Conservation (phyloP, 1,140 invertebrate genomes). For the Drosophila teissieri region DNA sequence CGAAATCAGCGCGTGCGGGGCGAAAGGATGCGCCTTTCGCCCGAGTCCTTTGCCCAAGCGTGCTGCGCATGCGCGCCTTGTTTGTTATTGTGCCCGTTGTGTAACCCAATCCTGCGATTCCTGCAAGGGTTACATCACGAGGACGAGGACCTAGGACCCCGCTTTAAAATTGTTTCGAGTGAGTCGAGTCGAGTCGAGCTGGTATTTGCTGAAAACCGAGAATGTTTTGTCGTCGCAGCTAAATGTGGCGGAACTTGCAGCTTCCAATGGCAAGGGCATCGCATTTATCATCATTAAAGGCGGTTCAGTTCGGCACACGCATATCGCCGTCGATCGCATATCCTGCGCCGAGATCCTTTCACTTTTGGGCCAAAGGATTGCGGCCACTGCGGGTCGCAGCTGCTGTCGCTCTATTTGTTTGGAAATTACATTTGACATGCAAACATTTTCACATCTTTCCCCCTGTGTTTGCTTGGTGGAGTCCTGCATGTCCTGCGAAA, state of each 20-base stretch:
- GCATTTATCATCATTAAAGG: slow-evolving; percentile 82
- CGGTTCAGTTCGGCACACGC: slow-evolving; percentile 44
- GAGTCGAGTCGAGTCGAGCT: slow-evolving; percentile 2
- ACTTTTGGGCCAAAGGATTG: slow-evolving; percentile 73
- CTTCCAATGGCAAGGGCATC: slow-evolving; percentile 39
- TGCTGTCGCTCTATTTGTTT: slow-evolving; percentile 68
- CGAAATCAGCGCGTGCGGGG: slow-evolving; percentile 63
- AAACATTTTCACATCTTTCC: slow-evolving; percentile 56
- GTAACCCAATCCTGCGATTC: slow-evolving; percentile 68
- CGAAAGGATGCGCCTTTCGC: slow-evolving; percentile 47
- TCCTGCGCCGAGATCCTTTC: slow-evolving; percentile 55
- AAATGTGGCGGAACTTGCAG: slow-evolving; percentile 77
- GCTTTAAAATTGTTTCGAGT: slow-evolving; percentile 50
- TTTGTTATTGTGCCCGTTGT: slow-evolving; percentile 56
- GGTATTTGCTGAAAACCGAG: slow-evolving; percentile 17
- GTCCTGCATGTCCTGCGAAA: slow-evolving; percentile 52
- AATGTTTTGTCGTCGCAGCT: slow-evolving; percentile 42
- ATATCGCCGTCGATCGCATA: slow-evolving; percentile 15
- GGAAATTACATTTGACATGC: slow-evolving; percentile 82
- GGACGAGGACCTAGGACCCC: not conserved
- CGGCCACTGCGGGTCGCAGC: slow-evolving; percentile 67
- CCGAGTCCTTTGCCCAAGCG: slow-evolving; percentile 34
- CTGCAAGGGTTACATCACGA: slow-evolving; percentile 54
- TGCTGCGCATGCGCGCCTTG: slow-evolving; percentile 69
- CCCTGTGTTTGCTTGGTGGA: slow-evolving; percentile 10